Conservation (phyloP, 2,888 invertebrate species). For the Trachelus tabidus region DNA sequence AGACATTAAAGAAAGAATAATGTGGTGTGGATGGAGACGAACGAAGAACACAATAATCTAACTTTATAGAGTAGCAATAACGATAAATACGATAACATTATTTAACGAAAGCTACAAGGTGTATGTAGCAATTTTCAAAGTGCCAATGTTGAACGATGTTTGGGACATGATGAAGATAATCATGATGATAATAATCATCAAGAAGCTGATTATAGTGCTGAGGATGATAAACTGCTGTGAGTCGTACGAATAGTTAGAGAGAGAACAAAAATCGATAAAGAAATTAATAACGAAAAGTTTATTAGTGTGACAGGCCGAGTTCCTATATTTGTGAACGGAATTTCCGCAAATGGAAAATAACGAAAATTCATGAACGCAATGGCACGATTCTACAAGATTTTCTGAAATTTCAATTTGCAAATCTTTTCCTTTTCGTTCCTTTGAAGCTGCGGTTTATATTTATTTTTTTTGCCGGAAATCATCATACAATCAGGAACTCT, state of each 20-base stretch:
- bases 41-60: constrained; percentile 27
- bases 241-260: constrained; percentile 29
- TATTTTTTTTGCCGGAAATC: too few species aligned
- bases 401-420: too few species aligned
- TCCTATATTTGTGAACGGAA: constrained; percentile 29
- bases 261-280: background rate
- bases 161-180: constrained; percentile 3
- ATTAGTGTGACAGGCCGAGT: constrained; percentile 42
- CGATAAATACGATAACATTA: constrained; percentile 32
- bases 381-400: too few species aligned
- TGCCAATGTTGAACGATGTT: constrained; percentile 45
- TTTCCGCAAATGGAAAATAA: too few species aligned
- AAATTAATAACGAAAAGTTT: constrained; percentile 34
- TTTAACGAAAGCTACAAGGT: constrained; percentile 21
- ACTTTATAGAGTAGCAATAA: constrained; percentile 34
- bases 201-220: background rate
- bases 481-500: too few species aligned
- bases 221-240: constrained; percentile 23
- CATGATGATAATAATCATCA: too few species aligned
- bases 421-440: too few species aligned
- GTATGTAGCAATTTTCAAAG: constrained; percentile 39
- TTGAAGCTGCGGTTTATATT: too few species aligned
- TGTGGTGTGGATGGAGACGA: background rate
- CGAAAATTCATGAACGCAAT: constrained; percentile 6
- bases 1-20: background rate